Evolutionary conservation across 2,113 vertebrate species (phyloP), one percentile per base, ranked within the genome.

Genomic region (Ammodytes marinus): DNA sequence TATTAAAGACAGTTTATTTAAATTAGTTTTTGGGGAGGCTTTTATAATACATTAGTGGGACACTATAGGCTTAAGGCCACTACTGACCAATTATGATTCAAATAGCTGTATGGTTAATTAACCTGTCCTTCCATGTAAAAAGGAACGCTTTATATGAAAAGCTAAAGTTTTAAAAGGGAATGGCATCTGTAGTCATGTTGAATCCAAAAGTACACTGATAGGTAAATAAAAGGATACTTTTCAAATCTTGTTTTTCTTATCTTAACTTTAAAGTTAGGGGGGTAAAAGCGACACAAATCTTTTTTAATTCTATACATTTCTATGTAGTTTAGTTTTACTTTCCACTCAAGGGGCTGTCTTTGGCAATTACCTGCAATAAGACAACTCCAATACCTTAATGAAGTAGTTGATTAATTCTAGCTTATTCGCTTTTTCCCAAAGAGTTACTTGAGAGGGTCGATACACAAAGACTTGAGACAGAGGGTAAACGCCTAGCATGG

Each of bases 1-100:
- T 27, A 27, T 27, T 83, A 86, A 89, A 82, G 77, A 80, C 54
- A 83, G 77, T 82, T 88, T 86, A 83, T 78, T 85, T 81, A 82
- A 87, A 86, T 81, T n/a, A 77, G 45, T 35, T 64, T 82, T 74
- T 65, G 80, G 74, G 54, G 50, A 19, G 71, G 72, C 69, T 82
- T 27, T 27, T 27, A 27, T 82, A 83, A 83, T 68, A 81, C 79
- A 82, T 83, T 65, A 69, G 27, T 52, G 69, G 76, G 71, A 77
- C 77, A 77, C 84, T 78, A 27, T 27, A 74, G 79, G 74, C 74
- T 89, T 77, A 66, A 83, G 69, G 82, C 81, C 79, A 87, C 77
- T 14, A 49, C 85, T 69, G 74, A 79, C 71, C 81, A 83, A 84
- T 83, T 75, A 74, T 12, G 49, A 57, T 73, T 76, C 78, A 64